A percentile compares a stretch with the other conserved stretches of the same genome.
phyloP scores from a whole-genome alignment of 2,797 vertebrate genomes.

The Philypnodon macrostomus region DNA sequence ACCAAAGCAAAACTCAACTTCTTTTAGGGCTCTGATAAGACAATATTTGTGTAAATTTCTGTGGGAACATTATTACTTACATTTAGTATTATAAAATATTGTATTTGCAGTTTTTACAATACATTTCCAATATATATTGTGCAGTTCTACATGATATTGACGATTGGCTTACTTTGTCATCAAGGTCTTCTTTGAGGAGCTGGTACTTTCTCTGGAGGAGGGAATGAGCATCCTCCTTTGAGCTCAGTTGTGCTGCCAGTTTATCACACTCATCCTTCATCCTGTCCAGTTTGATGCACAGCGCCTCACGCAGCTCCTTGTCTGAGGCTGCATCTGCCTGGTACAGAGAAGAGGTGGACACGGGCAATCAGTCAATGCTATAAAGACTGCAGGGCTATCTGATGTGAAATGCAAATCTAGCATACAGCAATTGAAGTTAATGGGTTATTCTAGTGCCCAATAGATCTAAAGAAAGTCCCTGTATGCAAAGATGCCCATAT shows the following conservation, averaged over 20 bases:
- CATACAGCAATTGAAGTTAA: neutral
- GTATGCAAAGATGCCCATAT: too few species aligned
- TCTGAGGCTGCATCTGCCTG: constrained; percentile 82
- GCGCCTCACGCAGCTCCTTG: constrained; percentile 77
- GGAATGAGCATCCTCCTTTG: constrained; percentile 76
- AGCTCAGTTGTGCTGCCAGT: constrained; percentile 79
- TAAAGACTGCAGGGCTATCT: constrained; percentile 2
- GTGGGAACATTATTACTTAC: too few species aligned
- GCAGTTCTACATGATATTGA: neutral
- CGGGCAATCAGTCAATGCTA: constrained; percentile 9
- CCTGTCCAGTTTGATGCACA: constrained; percentile 84
- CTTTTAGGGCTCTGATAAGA: too few species aligned
- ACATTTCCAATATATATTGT: too few species aligned
- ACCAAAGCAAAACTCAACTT: too few species aligned
- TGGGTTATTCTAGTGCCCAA: constrained; percentile 3
- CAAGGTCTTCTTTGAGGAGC: constrained; percentile 82
- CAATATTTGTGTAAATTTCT: too few species aligned
- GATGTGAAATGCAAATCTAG: neutral
- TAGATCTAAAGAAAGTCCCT: constrained; percentile 8
- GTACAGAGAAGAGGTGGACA: constrained; percentile 30
- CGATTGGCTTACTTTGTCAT: constrained; percentile 82
- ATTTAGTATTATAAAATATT: too few species aligned
- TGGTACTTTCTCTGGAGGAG: constrained; percentile 81
- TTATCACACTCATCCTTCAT: constrained; percentile 89
- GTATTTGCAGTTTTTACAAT: too few species aligned